Conservation (phyloP, 2,113 vertebrate species). For the Nannobrachium achirus region DNA sequence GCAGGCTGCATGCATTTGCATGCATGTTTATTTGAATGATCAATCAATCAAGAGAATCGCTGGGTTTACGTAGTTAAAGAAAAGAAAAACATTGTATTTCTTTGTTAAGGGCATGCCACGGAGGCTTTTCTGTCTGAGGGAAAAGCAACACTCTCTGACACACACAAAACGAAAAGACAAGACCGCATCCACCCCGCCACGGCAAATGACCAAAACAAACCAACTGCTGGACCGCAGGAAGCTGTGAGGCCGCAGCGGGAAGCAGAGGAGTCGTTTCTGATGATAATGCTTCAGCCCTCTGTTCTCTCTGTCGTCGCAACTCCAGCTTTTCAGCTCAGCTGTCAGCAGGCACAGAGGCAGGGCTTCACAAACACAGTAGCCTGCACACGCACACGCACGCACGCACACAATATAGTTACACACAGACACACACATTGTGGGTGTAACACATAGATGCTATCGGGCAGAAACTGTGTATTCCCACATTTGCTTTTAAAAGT, state of each 20-base stretch:
- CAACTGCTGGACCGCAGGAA: slow-evolving; percentile 60
- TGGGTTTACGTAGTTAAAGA: too few relatives aligned
- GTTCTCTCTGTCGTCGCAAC: slow-evolving; percentile 52
- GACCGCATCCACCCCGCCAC: slow-evolving; percentile 42
- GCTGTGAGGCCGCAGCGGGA: slow-evolving; percentile 56
- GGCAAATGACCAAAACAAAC: slow-evolving; percentile 57
- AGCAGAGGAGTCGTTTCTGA: slow-evolving; percentile 60
- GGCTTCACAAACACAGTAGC: slow-evolving; percentile 36
- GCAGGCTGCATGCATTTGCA: too few relatives aligned
- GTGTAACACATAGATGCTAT: slow-evolving; percentile 9
- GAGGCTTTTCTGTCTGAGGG: slow-evolving; percentile 10
- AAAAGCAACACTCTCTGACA: slow-evolving; percentile 37
- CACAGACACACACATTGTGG: neutral
- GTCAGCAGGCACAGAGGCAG: slow-evolving; percentile 31
- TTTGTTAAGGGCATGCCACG: slow-evolving; percentile 2
- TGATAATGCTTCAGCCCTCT: slow-evolving; percentile 62
- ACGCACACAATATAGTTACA: neutral
- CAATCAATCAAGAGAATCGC: too few relatives aligned
- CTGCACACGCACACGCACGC: slow-evolving; percentile 20
- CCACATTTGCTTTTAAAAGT: neutral
- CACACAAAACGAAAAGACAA: neutral
- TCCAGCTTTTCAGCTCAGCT: slow-evolving; percentile 59
- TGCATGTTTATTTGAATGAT: too few relatives aligned
- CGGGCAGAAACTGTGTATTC: slow-evolving; percentile 24
- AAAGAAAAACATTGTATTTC: too few relatives aligned